Evolutionary conservation across 2,888 invertebrate genomes (phyloP), one percentile per base, ranked within the genome.

Genomic region (Drosophila mettleri): DNA sequence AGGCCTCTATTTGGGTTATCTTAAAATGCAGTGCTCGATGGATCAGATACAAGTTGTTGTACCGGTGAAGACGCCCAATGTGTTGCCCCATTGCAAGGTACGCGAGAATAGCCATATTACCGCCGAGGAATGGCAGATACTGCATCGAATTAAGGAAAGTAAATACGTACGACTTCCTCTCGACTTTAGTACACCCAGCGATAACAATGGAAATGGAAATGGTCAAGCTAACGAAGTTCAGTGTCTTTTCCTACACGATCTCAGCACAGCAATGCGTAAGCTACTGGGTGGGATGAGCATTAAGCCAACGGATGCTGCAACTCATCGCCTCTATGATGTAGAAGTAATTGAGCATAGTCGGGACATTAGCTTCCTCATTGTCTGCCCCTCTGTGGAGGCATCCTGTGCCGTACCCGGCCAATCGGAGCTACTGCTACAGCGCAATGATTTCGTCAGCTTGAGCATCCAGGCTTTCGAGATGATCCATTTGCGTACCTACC

Each of bases 41-140:
- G 99, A 99, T 92, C 95, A 97, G 67, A 97, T 99, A 46, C 96
- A 98, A 87, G 96, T 99, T 10, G 96, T 99, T 46, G 98, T 98
- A 24, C 97, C 98, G 0, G 95, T 96, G 57, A 96, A 97, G 88
- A 95, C 97, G 2, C 99, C 99, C 5, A 99, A 98, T 91, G 97
- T 98, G 79, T 94, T 99, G 76, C 99, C 99, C 0, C 97, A 98
- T 91, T 96, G 96, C 73, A 97, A 97, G 91, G 95, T 99, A 36
- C 93, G 99, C 68, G 97, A 98, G 80, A 99, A 99, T 93, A 97
- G 98, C 1, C 98, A 99, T 91, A 97, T 99, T 0, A 98, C 98
- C 14, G 96, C 96, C 27, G 99, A 99, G 91, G 99, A 99, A 92
- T 99, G 99, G 99, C 96, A 97, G 79, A 97, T 97, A 91, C 93